These are phyloP conservation scores for Temnothorax curvispinosus DNA, from an alignment of 1,140 invertebrate species.

Conservation along the genomic window DNA sequence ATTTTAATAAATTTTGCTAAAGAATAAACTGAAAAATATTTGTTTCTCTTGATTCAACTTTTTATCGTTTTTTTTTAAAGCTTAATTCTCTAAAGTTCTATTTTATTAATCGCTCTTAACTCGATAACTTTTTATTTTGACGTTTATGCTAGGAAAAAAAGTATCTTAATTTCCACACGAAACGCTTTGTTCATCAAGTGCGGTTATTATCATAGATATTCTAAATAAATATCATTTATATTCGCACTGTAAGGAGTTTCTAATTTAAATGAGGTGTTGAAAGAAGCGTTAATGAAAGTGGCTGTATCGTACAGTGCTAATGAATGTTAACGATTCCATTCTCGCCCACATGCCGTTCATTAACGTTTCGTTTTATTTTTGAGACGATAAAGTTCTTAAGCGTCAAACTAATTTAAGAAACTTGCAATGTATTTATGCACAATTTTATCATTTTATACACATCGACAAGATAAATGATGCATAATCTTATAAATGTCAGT, in stretches of 20 bases:
- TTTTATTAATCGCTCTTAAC: not conserved
- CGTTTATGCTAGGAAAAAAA: not conserved
- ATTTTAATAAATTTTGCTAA: not conserved
- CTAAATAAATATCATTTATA: not conserved
- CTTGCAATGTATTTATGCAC: not conserved
- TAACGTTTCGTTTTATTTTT: not conserved
- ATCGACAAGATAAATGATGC: not conserved
- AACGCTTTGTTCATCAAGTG: not conserved
- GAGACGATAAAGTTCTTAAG: not conserved
- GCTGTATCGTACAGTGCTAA: conserved; percentile 5
- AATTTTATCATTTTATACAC: not conserved
- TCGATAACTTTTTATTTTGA: not conserved
- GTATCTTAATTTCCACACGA: not conserved
- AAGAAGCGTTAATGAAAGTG: conserved; percentile 21
- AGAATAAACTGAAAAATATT: not conserved
- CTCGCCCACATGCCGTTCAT: not conserved
- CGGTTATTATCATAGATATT: not conserved
- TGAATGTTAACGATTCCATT: conserved; percentile 15
- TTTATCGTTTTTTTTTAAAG: not conserved
- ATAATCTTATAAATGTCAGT: not conserved
- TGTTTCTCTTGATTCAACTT: not conserved
- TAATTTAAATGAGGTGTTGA: conserved; percentile 1
- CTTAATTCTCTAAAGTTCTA: not conserved
- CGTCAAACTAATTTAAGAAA: not conserved
- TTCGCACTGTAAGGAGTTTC: not conserved